Conservation (phyloP, 2,113 vertebrate species). For the Vanacampus margaritifer region DNA sequence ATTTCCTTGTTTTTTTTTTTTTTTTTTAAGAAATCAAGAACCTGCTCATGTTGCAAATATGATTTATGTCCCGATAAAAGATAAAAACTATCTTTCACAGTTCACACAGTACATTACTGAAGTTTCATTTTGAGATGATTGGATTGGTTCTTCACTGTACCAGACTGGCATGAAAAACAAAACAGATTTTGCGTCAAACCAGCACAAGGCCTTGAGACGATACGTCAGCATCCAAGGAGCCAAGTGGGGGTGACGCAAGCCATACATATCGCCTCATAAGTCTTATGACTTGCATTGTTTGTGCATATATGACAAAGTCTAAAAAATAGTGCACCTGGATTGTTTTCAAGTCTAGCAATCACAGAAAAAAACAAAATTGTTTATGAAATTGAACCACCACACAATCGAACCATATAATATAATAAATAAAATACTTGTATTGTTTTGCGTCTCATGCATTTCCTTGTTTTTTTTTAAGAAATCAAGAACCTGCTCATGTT, state of each 20-base stretch:
- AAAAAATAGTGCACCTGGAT: neutral
- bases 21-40: neutral
- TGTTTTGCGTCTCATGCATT: neutral
- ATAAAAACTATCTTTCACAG: neutral
- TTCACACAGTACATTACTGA: neutral
- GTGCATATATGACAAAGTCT: neutral
- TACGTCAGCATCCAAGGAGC: constrained; percentile 27
- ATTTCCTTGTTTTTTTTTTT: neutral
- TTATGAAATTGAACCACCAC: neutral
- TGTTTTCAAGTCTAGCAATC: neutral
- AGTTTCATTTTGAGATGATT: neutral
- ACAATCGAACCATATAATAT: neutral
- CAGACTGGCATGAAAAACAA: neutral
- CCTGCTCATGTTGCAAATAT: neutral
- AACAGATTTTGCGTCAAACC: constrained; percentile 10
- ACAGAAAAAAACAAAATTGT: too few species aligned
- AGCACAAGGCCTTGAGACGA: constrained; percentile 21
- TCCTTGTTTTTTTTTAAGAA: neutral
- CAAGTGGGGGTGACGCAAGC: neutral
- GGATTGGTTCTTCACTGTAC: neutral
- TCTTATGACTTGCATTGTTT: neutral
- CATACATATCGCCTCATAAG: neutral
- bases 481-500: neutral
- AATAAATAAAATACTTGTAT: too few species aligned
- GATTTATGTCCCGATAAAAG: neutral